Conservation (phyloP, 2,113 vertebrate genomes). For the Polypterus senegalus region DNA sequence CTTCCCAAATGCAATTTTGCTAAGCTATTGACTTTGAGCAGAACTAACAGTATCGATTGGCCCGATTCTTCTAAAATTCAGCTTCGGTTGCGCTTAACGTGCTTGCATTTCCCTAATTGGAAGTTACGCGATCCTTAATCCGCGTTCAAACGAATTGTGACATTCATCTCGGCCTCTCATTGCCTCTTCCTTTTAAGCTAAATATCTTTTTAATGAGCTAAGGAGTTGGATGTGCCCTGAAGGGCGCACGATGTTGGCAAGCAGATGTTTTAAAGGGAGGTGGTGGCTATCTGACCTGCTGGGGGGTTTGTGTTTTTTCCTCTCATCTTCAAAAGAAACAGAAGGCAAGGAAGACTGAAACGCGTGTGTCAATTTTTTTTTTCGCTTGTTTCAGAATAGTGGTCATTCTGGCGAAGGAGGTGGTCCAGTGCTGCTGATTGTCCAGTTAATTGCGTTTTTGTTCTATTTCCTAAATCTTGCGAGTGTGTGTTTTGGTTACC, state of each 20-base stretch:
- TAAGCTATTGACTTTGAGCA: too few species aligned
- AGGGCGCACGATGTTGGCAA: slow-evolving; percentile 46
- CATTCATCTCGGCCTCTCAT: background rate
- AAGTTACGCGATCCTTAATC: background rate
- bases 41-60: too few species aligned
- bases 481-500: too few species aligned
- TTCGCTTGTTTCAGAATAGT: slow-evolving; percentile 45
- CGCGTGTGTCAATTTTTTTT: slow-evolving; percentile 22
- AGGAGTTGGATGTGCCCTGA: slow-evolving; percentile 44
- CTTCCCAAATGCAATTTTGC: too few species aligned
- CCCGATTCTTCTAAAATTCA: too few species aligned
- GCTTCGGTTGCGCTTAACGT: too few species aligned
- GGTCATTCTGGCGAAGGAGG: slow-evolving; percentile 34
- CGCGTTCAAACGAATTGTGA: background rate
- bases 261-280: slow-evolving; percentile 54
- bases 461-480: too few species aligned
- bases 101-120: too few species aligned
- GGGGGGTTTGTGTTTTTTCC: slow-evolving; percentile 41
- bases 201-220: slow-evolving; percentile 65
- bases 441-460: too few species aligned
- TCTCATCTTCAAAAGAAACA: slow-evolving; percentile 53
- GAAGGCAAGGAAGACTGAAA: slow-evolving; percentile 30
- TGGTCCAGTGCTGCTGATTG: too few species aligned
- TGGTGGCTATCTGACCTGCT: slow-evolving; percentile 31
- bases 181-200: slow-evolving; percentile 32